These are phyloP conservation scores for Tenthredo livida DNA, from an alignment of 2,888 invertebrate genomes.

Conservation along the genomic window DNA sequence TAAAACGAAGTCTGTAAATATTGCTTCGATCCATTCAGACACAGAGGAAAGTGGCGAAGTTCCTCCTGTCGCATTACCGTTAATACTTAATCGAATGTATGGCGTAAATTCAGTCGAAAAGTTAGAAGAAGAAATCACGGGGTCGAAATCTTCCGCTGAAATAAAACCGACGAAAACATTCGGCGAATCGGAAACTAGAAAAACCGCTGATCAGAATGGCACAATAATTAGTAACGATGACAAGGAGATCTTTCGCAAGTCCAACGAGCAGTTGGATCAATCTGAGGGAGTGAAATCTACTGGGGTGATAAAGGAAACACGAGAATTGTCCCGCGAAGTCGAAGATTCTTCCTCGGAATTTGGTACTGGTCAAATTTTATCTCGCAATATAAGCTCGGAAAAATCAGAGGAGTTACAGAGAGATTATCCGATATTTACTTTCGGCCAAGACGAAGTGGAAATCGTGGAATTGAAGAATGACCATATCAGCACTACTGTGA, in stretches of 20 bases:
- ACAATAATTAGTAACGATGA: constrained; percentile 58
- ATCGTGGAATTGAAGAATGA: constrained; percentile 75
- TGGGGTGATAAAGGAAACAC: constrained; percentile 51
- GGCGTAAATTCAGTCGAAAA: constrained; percentile 17
- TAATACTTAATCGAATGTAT: constrained; percentile 37
- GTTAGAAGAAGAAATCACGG: constrained; percentile 12
- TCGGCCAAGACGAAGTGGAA: constrained; percentile 78
- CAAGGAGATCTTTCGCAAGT: constrained; percentile 69
- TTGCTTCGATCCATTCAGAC: constrained; percentile 32
- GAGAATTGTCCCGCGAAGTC: constrained; percentile 43
- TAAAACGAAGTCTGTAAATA: constrained; percentile 21
- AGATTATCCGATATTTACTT: constrained; percentile 76
- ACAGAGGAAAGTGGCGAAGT: constrained; percentile 22
- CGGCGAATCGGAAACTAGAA: not conserved
- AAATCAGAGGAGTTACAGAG: constrained; percentile 75
- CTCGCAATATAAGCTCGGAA: constrained; percentile 57
- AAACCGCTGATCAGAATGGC: constrained; percentile 66
- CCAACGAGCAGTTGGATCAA: constrained; percentile 67
- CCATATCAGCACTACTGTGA: constrained; percentile 66
- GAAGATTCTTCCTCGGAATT: constrained; percentile 58
- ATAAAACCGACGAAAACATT: not conserved
- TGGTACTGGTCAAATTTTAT: constrained; percentile 40
- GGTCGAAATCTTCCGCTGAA: constrained; percentile 11
- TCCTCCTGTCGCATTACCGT: constrained; percentile 39
- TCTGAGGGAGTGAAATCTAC: not conserved